Percentiles rank a stretch among this genome's conserved stretches.
Evolutionary conservation across 2,888 invertebrate species (phyloP).

Genomic region (Pyrocoelia pectoralis): DNA sequence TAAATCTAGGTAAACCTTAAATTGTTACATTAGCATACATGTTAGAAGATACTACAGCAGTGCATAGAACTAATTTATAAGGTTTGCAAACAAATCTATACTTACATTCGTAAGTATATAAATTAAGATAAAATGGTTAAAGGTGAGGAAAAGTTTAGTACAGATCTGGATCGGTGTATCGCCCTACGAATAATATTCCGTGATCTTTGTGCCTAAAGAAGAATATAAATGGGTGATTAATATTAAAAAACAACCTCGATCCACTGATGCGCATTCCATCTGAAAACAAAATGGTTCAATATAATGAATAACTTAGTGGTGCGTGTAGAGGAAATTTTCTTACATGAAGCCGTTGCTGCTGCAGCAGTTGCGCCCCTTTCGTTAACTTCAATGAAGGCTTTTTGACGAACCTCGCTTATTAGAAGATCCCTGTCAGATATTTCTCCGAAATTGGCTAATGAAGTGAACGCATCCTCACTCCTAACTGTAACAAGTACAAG

Average conservation of each 20-base stretch:
- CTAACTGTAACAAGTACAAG: constrained; percentile 32
- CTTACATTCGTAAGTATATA: too few species aligned
- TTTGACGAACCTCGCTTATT: constrained; percentile 52
- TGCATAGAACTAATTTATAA: too few species aligned
- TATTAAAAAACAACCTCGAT: neutral
- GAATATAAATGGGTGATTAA: constrained; percentile 20
- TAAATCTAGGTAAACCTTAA: too few species aligned
- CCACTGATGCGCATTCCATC: neutral
- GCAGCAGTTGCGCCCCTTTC: constrained; percentile 56
- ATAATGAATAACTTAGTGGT: neutral
- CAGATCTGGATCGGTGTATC: too few species aligned
- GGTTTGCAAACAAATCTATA: too few species aligned
- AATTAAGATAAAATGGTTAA: too few species aligned
- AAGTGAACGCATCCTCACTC: constrained; percentile 34
- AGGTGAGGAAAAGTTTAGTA: too few species aligned
- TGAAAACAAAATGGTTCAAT: neutral
- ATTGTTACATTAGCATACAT: too few species aligned
- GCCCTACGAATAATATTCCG: constrained; percentile 13
- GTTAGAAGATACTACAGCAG: too few species aligned
- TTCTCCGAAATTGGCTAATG: constrained; percentile 46
- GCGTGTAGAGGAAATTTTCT: too few species aligned
- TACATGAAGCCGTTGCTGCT: constrained; percentile 45
- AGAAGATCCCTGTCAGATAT: constrained; percentile 37
- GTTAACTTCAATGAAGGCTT: constrained; percentile 55
- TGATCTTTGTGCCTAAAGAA: neutral